These are phyloP conservation scores for Furnarius figulus DNA, from an alignment of 2,113 vertebrate genomes.

Conservation along the genomic window DNA sequence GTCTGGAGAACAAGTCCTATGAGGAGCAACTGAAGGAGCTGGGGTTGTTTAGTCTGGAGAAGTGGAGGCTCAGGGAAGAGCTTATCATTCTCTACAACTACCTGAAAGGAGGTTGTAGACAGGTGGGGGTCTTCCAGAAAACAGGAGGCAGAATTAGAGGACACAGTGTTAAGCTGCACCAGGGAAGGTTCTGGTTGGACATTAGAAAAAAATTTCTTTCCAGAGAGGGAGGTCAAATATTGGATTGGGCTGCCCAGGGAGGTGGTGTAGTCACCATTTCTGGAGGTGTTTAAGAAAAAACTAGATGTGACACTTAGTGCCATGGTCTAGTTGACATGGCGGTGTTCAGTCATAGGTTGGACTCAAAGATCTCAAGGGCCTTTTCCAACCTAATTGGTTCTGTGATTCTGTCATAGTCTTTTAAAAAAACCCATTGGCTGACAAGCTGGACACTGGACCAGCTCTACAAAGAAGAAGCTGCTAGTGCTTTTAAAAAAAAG, in stretches of 20 bases:
- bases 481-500: neutral
- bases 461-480: neutral
- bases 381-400: neutral
- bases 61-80: neutral
- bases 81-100: too few species aligned
- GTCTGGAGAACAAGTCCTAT: neutral
- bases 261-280: too few species aligned
- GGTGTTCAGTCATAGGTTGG: neutral
- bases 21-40: neutral
- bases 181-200: neutral
- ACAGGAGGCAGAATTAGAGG: neutral
- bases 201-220: neutral
- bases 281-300: neutral
- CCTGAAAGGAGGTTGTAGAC: rapidly evolving
- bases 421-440: neutral
- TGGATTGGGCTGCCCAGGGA: neutral
- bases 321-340: neutral
- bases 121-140: neutral
- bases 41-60: neutral
- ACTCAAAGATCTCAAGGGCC: neutral
- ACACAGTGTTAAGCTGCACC: neutral
- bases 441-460: neutral
- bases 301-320: neutral
- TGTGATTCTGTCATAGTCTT: neutral
- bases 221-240: neutral